A percentile compares a stretch with the other conserved stretches of the same genome.
These are phyloP conservation scores for Papilio helenus DNA, from an alignment of 1,140 invertebrate genomes.

Conservation along the genomic window DNA sequence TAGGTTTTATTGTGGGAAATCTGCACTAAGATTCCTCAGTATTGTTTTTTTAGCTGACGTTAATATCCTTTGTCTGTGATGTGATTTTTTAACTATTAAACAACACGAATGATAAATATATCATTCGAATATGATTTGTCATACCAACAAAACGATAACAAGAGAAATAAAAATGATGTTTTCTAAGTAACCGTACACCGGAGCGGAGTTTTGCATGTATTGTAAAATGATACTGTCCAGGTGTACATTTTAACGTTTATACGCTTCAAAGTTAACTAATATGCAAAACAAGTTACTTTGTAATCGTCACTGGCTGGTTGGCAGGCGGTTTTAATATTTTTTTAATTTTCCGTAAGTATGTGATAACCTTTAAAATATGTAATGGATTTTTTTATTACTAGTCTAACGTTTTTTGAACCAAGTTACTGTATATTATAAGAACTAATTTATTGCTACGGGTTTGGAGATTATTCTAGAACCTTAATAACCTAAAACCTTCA, in stretches of 20 bases:
- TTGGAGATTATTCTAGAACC: too few relatives aligned
- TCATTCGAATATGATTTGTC: too few relatives aligned
- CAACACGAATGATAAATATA: too few relatives aligned
- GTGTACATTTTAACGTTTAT: constrained; percentile 2
- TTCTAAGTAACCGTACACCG: constrained; percentile 7
- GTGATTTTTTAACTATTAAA: too few relatives aligned
- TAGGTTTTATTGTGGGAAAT: too few relatives aligned
- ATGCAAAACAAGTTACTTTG: constrained; percentile 9
- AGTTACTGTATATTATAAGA: neutral
- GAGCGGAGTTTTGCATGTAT: neutral
- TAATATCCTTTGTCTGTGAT: too few relatives aligned
- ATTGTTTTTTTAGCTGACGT: too few relatives aligned
- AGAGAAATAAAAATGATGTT: constrained; percentile 7
- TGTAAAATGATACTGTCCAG: constrained; percentile 28
- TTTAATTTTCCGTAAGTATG: neutral
- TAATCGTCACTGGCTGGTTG: neutral
- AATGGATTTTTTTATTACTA: neutral
- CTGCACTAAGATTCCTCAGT: too few relatives aligned
- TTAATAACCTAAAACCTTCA: too few relatives aligned
- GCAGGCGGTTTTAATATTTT: neutral
- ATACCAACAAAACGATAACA: neutral
- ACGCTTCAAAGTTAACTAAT: constrained; percentile 11
- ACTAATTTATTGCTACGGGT: neutral
- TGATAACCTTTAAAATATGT: neutral
- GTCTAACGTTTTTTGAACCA: neutral